These are phyloP conservation scores for Sapajus apella DNA, from an alignment of 2,113 vertebrate genomes.

Conservation along the genomic window DNA sequence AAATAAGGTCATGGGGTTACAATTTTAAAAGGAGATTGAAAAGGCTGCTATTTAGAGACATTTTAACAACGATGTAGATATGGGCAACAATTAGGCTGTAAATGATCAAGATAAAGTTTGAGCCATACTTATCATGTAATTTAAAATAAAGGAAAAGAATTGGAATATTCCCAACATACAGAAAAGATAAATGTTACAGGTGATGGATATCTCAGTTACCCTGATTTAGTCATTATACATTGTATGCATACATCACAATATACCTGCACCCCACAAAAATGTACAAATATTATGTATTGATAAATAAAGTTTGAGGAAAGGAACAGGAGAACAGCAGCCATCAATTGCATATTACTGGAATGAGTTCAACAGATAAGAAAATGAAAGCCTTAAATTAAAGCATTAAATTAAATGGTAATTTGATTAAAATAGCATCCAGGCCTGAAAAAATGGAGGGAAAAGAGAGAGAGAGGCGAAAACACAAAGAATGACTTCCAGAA, in stretches of 20 bases:
- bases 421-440: background rate
- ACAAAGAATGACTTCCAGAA: background rate
- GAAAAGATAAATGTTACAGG: background rate
- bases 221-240: background rate
- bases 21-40: background rate
- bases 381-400: background rate
- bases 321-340: background rate
- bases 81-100: background rate
- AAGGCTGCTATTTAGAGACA: background rate
- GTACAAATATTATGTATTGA: background rate
- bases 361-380: background rate
- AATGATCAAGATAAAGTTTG: background rate
- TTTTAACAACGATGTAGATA: background rate
- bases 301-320: background rate
- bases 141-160: background rate
- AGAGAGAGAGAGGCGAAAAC: background rate
- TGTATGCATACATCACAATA: background rate
- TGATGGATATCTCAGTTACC: background rate
- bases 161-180: background rate
- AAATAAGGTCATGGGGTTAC: background rate
- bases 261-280: background rate
- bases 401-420: background rate
- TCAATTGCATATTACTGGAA: background rate
- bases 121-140: background rate
- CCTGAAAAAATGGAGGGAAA: background rate